These are phyloP conservation scores for Gadopsis marmoratus DNA, from an alignment of 2,797 vertebrate species.

Conservation along the genomic window DNA sequence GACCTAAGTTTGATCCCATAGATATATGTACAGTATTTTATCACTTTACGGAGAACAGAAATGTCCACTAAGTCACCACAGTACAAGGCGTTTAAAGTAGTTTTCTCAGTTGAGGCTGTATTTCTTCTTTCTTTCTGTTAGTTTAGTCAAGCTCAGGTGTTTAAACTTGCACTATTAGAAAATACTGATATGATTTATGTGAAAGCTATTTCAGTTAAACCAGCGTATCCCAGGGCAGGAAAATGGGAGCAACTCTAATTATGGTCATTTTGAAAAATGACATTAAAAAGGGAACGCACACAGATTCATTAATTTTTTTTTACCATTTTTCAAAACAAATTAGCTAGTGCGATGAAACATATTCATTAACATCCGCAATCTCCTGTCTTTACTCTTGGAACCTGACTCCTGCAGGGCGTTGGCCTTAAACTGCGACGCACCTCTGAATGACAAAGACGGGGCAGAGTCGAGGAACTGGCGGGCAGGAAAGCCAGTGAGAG, in stretches of 20 bases:
- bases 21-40: background rate
- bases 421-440: conserved; percentile 97
- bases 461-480: conserved; percentile 98
- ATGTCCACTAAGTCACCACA: background rate
- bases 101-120: background rate
- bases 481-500: conserved; percentile 96
- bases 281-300: background rate
- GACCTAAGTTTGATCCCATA: background rate
- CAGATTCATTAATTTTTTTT: background rate
- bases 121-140: background rate
- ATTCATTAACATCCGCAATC: background rate
- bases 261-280: background rate
- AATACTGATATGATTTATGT: background rate
- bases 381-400: conserved; percentile 5
- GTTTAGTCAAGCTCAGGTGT: background rate
- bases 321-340: background rate
- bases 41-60: background rate
- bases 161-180: background rate
- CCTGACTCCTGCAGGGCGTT: conserved; percentile 87
- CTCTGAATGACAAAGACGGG: conserved; percentile 97
- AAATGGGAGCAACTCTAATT: background rate
- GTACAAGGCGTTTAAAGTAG: background rate
- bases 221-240: background rate
- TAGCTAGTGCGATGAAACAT: background rate
- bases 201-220: background rate